A percentile compares a stretch with the other conserved stretches of the same genome.
Conservation (phyloP, 2,113 vertebrate species). For the Apodemus sylvaticus region DNA sequence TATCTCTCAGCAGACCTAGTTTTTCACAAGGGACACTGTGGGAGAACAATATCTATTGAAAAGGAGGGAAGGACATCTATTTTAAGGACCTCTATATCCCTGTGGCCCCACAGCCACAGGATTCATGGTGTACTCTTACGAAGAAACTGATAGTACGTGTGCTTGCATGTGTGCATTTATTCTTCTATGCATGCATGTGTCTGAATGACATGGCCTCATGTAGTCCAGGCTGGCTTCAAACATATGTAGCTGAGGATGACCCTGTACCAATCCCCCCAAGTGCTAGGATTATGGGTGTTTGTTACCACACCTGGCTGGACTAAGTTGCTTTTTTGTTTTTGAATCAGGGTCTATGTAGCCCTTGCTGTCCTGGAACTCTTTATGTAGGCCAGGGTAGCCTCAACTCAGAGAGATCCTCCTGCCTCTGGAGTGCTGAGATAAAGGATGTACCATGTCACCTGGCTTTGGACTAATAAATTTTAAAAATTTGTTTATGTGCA, state of each 20-base stretch:
- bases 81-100: neutral
- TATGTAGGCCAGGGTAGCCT: neutral
- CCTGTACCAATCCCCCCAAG: neutral
- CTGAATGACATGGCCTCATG: neutral
- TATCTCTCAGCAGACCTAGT: neutral
- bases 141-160: neutral
- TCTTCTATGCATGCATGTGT: neutral
- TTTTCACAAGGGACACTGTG: neutral
- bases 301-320: neutral
- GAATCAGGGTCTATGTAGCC: neutral
- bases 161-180: neutral
- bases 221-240: neutral
- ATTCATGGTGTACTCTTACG: neutral
- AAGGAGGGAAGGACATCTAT: neutral
- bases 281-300: neutral
- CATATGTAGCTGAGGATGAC: neutral
- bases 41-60: neutral
- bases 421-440: neutral
- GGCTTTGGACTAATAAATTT: neutral
- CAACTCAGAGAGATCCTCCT: neutral
- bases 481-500: neutral
- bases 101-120: neutral
- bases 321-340: neutral
- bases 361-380: neutral
- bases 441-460: neutral